A percentile compares a stretch with the other conserved stretches of the same genome.
phyloP scores from a whole-genome alignment of 2,797 vertebrate species.

The Bothrops alternatus region DNA sequence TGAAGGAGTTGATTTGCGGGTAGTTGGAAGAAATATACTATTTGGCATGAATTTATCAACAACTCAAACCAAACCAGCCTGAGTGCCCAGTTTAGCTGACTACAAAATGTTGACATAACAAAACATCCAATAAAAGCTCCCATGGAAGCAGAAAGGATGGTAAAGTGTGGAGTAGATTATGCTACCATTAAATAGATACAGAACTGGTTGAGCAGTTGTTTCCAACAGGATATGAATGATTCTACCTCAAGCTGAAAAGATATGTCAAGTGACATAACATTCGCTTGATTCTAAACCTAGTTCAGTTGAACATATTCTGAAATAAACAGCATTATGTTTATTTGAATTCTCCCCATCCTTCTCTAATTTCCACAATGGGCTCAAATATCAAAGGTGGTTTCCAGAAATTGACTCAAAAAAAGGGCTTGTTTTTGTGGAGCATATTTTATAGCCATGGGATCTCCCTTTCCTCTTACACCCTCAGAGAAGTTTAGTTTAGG shows the following conservation, averaged over 20 bases:
- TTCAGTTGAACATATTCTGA: not conserved
- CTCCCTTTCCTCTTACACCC: not conserved
- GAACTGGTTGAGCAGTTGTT: not conserved
- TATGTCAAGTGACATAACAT: not conserved
- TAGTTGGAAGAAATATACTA: not conserved
- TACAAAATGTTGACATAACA: not conserved
- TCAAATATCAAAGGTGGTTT: not conserved
- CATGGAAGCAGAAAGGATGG: not conserved
- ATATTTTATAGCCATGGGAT: not conserved
- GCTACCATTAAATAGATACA: not conserved
- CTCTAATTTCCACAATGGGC: not conserved
- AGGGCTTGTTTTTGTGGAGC: not conserved
- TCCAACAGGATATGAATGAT: not conserved
- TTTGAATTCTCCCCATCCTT: not conserved
- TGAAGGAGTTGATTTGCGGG: not conserved
- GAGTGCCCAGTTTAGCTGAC: not conserved
- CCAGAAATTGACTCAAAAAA: not conserved
- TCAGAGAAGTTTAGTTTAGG: not conserved
- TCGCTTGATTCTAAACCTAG: not conserved
- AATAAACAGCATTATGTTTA: not conserved
- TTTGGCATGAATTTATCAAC: not conserved
- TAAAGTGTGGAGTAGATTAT: not conserved
- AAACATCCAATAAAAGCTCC: not conserved
- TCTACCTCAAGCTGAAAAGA: not conserved
- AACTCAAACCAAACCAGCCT: not conserved